Base-by-base conservation (phyloP, 2,113 vertebrate genomes). In the Mohoua ochrocephala region DNA sequence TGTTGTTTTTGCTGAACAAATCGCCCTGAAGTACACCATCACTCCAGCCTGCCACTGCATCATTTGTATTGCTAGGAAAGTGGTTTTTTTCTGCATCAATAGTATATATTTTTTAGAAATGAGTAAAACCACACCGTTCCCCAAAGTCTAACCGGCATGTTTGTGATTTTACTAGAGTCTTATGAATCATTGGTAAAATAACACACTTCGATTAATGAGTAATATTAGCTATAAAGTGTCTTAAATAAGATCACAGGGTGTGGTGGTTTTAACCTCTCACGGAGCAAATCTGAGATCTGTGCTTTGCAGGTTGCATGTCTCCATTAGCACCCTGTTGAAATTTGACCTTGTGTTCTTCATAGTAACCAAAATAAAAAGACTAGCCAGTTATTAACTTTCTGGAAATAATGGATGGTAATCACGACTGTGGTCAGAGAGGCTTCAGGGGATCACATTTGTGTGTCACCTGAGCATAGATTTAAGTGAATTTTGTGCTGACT, bases 1-100 rank as follows among this genome's bases (percentile, higher is more conserved):
- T 94, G 85, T 88, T 87, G 76, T 71, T 94, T 95, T 80, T 18
- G 8, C 50, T 80, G 79, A 91, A 88, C 80, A 88, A 92, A 96
- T 90, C 82, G 67, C 78, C 54, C 79, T 69, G 56, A 83, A 93
- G 78, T 67, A 44, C 60, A 80, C 71, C 45, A 63, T 78, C 30
- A 7, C 39, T 77, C 63, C 88, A 90, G 56, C 64, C 73, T 68
- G 90, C 41, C 79, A 41, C 56, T 79, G 22, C 81, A 49, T 60
- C 60, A 52, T 86, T 67, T 91, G 47, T 90, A 56, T 49, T 56
- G 37, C 76, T 84, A 47, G 54, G 50, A 57, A 76, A 84, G 50
- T 69, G 26, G 2, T 0, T 15, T 86, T 87, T 91, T 69, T 81
- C 68, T 4, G 23, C 60, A 84, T 78, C 64, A 54, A 0, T 37